Evolutionary conservation across 2,797 vertebrate genomes (phyloP).

Genomic region (Choloepus didactylus): DNA sequence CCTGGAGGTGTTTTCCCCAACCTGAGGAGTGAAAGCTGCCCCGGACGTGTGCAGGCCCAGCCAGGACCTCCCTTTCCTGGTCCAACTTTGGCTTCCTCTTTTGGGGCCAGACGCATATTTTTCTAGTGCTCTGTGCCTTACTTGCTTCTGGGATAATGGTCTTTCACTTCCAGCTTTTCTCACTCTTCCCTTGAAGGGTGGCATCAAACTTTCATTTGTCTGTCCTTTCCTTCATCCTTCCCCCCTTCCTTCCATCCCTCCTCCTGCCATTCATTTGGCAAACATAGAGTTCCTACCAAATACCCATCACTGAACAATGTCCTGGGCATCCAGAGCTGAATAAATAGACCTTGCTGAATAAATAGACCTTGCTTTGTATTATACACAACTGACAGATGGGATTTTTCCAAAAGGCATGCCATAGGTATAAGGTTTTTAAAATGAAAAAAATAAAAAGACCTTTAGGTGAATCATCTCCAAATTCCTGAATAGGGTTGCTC

Average conservation of each 20-base stretch:
- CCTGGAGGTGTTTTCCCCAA: neutral
- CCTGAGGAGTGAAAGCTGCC: neutral
- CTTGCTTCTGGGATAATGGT: neutral
- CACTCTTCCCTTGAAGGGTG: neutral
- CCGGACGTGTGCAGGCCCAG: neutral
- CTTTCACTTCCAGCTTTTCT: neutral
- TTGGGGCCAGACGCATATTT: neutral
- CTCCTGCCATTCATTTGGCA: neutral
- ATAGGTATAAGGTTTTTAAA: neutral
- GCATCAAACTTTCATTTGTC: neutral
- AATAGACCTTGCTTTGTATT: constrained; percentile 46
- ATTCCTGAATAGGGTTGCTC: neutral
- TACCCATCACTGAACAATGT: neutral
- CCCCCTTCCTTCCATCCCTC: neutral
- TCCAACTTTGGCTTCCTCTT: neutral
- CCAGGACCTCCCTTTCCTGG: neutral
- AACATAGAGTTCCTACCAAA: neutral
- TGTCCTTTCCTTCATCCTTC: too few species aligned
- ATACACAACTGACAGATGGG: neutral
- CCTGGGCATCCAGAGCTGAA: neutral
- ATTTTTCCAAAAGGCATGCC: constrained; percentile 13
- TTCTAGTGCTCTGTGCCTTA: neutral
- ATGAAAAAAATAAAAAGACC: neutral
- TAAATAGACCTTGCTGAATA: neutral
- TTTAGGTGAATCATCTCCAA: neutral